Evolutionary conservation across 2,113 vertebrate species (phyloP).

Genomic region (Platysternon megacephalum): DNA sequence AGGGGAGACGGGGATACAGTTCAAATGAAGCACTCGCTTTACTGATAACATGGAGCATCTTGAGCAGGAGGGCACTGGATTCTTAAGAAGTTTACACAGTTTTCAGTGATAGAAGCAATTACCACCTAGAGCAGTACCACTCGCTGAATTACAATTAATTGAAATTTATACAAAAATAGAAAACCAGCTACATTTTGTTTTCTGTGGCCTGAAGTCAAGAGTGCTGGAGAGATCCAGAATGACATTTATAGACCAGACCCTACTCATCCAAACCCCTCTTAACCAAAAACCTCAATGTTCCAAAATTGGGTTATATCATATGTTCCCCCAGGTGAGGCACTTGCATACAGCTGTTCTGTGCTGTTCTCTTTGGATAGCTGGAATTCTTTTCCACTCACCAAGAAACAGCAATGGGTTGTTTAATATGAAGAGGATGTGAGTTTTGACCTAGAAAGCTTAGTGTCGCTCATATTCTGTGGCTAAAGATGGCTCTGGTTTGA

Average conservation of each 20-base stretch:
- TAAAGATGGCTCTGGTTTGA: background rate
- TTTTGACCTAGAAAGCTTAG: background rate
- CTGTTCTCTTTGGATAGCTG: background rate
- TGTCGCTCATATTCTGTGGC: background rate
- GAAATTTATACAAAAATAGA: accelerated
- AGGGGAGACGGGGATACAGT: background rate
- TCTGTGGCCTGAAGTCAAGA: background rate
- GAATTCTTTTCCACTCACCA: background rate
- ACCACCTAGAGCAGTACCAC: background rate
- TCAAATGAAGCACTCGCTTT: background rate
- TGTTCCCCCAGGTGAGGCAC: accelerated
- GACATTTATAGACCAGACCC: background rate
- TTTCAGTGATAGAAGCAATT: slow-evolving; percentile 13
- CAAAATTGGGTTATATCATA: background rate
- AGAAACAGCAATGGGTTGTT: accelerated
- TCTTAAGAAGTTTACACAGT: background rate
- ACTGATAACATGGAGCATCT: background rate
- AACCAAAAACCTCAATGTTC: accelerated
- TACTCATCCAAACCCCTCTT: accelerated
- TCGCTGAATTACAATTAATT: background rate
- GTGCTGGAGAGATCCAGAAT: background rate
- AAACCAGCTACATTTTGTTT: accelerated
- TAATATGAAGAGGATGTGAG: background rate
- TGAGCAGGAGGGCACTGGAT: background rate
- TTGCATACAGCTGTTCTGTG: background rate